Percentiles rank a stretch among this genome's conserved stretches.
phyloP scores from a whole-genome alignment of 2,888 invertebrate genomes.

The Hypomecis punctinalis region DNA sequence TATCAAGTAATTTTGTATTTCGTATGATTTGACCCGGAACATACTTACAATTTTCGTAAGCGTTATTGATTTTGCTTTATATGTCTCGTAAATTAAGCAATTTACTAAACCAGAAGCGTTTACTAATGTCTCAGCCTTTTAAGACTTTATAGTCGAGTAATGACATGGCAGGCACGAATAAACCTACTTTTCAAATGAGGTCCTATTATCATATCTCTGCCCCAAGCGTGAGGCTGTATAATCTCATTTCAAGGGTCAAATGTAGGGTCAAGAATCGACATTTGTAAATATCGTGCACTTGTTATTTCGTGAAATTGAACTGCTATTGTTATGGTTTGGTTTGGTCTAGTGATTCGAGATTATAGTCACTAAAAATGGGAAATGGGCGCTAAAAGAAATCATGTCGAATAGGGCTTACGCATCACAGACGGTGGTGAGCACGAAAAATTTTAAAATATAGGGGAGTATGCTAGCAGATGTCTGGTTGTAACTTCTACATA shows the following conservation, averaged over 20 bases:
- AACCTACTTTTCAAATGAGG: conserved; percentile 37
- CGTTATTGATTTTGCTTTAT: neutral
- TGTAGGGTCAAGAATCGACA: conserved; percentile 65
- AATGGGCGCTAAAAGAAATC: too few species aligned
- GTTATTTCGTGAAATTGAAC: conserved; percentile 48
- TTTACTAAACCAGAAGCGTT: conserved; percentile 31
- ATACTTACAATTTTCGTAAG: neutral
- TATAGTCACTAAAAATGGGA: neutral
- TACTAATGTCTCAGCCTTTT: conserved; percentile 23
- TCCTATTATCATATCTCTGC: conserved; percentile 42
- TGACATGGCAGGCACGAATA: conserved; percentile 35
- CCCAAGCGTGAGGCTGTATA: conserved; percentile 46
- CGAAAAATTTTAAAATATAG: too few species aligned
- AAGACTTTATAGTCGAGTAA: conserved; percentile 30
- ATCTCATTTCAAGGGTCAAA: conserved; percentile 52
- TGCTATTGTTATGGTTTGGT: conserved; percentile 38
- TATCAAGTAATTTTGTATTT: neutral
- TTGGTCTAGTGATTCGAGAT: conserved; percentile 10
- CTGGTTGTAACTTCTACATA: too few species aligned
- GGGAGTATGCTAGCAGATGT: too few species aligned
- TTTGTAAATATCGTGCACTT: conserved; percentile 66
- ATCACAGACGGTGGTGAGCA: too few species aligned
- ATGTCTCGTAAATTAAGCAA: conserved; percentile 13
- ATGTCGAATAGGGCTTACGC: too few species aligned
- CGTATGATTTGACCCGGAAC: neutral